These are phyloP conservation scores for Pollicipes pollicipes DNA, from an alignment of 1,140 invertebrate species.

Conservation along the genomic window DNA sequence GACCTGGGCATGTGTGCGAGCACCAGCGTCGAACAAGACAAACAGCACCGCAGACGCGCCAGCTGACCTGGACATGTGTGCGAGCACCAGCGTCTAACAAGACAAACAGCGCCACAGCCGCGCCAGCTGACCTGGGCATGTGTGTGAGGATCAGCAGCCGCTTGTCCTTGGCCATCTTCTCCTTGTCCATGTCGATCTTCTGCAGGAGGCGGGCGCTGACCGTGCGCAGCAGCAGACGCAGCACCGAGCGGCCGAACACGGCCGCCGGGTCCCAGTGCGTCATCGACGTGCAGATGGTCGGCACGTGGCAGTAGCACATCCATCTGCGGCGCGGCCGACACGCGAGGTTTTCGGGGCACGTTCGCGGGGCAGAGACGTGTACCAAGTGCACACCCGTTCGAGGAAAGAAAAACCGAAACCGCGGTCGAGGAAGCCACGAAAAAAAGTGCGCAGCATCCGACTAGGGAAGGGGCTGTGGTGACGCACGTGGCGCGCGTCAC, in stretches of 20 bases:
- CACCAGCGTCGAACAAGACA: no score
- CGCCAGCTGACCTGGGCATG: constrained; percentile 43
- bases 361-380: background rate
- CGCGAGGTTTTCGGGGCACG: background rate
- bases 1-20: no score
- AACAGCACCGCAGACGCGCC: no score
- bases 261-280: constrained; percentile 71
- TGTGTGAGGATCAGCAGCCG: constrained; percentile 43
- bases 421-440: background rate
- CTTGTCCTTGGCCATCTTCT: constrained; percentile 72
- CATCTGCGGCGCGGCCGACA: constrained; percentile 46
- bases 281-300: constrained; percentile 82
- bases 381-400: constrained; percentile 10
- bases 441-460: no score
- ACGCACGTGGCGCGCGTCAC: no score
- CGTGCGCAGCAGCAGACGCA: constrained; percentile 71
- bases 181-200: constrained; percentile 69
- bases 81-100: no score
- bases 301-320: constrained; percentile 88
- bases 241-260: constrained; percentile 69
- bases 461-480: no score
- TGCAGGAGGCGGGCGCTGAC: constrained; percentile 77
- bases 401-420: constrained; percentile 5
- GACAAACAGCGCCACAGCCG: no score
- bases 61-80: no score